Evolutionary conservation across 2,113 vertebrate species (phyloP).

Genomic region (Stercorarius parasiticus): DNA sequence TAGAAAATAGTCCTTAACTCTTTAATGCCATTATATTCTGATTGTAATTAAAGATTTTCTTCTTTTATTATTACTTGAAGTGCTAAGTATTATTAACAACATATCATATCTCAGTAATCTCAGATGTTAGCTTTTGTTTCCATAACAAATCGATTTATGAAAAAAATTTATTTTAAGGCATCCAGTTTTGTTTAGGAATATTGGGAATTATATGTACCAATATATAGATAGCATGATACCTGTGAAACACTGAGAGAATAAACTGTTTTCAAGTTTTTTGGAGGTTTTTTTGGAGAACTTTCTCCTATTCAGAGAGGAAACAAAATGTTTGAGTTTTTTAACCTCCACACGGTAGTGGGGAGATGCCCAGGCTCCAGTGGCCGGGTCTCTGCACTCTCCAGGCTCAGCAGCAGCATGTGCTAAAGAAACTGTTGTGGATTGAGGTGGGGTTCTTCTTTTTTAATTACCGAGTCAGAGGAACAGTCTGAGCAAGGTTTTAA

Average conservation of each 20-base stretch:
- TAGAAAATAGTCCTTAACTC: neutral
- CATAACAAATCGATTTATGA: neutral
- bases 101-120: neutral
- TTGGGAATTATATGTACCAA: neutral
- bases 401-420: neutral
- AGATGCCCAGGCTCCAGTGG: neutral
- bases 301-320: neutral
- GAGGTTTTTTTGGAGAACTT: neutral
- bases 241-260: neutral
- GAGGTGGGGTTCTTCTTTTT: neutral
- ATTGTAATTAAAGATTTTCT: neutral
- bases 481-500: neutral
- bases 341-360: neutral
- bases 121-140: neutral
- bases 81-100: neutral
- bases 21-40: neutral
- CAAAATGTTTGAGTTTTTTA: neutral
- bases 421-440: neutral
- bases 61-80: neutral
- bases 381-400: neutral
- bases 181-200: neutral
- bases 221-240: neutral
- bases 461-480: neutral
- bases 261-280: neutral
- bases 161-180: neutral